Base-by-base conservation (phyloP, 2,113 vertebrate genomes). In the Nannobrachium achirus region DNA sequence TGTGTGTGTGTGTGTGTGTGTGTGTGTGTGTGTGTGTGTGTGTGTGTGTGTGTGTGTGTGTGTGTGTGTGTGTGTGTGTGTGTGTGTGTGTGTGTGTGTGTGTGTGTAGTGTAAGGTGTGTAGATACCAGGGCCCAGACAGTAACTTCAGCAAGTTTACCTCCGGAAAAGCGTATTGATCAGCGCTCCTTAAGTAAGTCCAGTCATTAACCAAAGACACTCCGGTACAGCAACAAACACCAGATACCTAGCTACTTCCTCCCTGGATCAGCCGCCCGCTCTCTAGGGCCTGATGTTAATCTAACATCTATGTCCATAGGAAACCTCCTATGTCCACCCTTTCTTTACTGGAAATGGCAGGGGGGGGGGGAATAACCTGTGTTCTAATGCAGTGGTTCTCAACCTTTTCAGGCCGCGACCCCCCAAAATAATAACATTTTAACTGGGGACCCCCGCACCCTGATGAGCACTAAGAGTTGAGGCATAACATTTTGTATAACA, bases 121-220 rank as follows among this genome's bases (percentile, higher is more conserved):
- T n/a, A 4, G 6, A n/a, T n/a, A 20, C 9, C 1, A n/a, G 7
- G 42, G 8, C 18, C n/a, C 73, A 69, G 68, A 77, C 69, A 20
- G 72, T 74, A 73, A 79, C 74, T 86, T 85, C 80, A 85, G 82
- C 78, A 86, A 75, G 55, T 89, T 86, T 80, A 83, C 72, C 78
- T 87, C 76, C 76, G 69, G 63, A 67, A 33, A 33, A 33, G 41
- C 38, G 1, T 82, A 90, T 89, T 69, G 86, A 88, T 87, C 70
- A 60, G 55, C 56, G 20, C 41, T 5, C 56, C 71, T 84, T 81
- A 77, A 88, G 82, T 84, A 78, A 87, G 71, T 87, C 59, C 49
- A 63, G 81, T 78, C 68, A 83, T 83, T 88, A 78, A 81, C 76
- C 60, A 56, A 73, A 86, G 83, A 58, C 72, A 79, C 76, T 64